Evolutionary conservation across 2,113 vertebrate genomes (phyloP).

Genomic region (Cyanoliseus patagonus): DNA sequence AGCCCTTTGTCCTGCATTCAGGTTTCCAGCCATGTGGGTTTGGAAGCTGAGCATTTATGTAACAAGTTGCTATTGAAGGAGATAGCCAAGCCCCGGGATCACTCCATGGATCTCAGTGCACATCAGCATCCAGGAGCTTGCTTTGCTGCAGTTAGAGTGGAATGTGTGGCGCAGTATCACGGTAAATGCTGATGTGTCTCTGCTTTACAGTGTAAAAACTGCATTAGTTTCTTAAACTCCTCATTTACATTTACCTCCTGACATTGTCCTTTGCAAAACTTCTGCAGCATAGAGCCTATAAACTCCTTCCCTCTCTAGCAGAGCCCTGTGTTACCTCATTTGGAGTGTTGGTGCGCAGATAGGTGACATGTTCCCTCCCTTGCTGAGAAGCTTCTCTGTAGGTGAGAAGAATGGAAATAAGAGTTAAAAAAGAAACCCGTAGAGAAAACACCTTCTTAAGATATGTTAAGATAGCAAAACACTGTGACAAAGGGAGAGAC

Average conservation of each 20-base stretch:
- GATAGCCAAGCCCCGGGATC: not conserved
- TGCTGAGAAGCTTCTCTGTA: not conserved
- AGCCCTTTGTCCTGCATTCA: not conserved
- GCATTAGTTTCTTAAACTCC: not conserved
- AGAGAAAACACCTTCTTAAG: not conserved
- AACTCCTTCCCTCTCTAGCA: not conserved
- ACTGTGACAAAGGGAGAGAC: not conserved
- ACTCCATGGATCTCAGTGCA: accelerated
- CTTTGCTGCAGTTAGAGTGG: not conserved
- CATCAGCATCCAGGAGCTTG: not conserved
- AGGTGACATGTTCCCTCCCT: not conserved
- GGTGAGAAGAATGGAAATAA: not conserved
- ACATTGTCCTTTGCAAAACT: not conserved
- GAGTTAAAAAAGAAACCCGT: not conserved
- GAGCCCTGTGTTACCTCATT: accelerated
- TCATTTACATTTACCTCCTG: not conserved
- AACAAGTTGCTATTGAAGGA: not conserved
- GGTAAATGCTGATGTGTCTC: not conserved
- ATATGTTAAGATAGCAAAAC: not conserved
- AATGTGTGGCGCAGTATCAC: not conserved
- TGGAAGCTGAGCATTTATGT: not conserved
- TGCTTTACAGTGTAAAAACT: not conserved
- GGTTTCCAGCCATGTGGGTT: not conserved
- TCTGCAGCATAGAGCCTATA: not conserved
- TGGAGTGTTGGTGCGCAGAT: not conserved